These are phyloP conservation scores for Leptopilina clavipes DNA, from an alignment of 1,140 invertebrate species.

Conservation along the genomic window DNA sequence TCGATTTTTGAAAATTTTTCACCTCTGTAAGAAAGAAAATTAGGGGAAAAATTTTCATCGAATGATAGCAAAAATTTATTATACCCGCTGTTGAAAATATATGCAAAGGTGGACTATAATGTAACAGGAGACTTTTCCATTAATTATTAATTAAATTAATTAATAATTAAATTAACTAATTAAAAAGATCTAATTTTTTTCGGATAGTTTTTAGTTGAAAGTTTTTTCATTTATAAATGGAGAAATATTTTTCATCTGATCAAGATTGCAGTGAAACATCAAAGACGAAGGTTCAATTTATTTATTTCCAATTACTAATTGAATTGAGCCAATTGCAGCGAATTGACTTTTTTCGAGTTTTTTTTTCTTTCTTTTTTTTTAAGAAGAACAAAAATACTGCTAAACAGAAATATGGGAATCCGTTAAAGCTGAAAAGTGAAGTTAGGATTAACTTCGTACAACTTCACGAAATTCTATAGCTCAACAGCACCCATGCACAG, in stretches of 20 bases:
- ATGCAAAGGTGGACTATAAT: no score
- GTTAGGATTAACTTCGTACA: constrained; percentile 32
- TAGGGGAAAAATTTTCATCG: no score
- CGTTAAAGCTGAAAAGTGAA: constrained; percentile 9
- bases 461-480: constrained; percentile 21
- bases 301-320: constrained; percentile 11
- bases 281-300: constrained; percentile 4
- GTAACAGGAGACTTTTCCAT: no score
- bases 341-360: not conserved
- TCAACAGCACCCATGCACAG: constrained; percentile 5
- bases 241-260: not conserved
- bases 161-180: no score
- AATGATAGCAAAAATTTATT: no score
- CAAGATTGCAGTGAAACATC: not conserved
- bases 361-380: not conserved
- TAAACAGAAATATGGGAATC: not conserved
- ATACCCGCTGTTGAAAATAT: no score
- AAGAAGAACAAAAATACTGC: constrained; percentile 12
- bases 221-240: no score
- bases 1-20: no score
- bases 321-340: constrained; percentile 9
- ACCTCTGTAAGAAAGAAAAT: no score
- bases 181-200: no score
- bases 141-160: no score
- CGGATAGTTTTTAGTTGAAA: no score